Evolutionary conservation across 2,888 invertebrate genomes (phyloP), one percentile per base, ranked within the genome.

Genomic region (Lycia hirtaria): DNA sequence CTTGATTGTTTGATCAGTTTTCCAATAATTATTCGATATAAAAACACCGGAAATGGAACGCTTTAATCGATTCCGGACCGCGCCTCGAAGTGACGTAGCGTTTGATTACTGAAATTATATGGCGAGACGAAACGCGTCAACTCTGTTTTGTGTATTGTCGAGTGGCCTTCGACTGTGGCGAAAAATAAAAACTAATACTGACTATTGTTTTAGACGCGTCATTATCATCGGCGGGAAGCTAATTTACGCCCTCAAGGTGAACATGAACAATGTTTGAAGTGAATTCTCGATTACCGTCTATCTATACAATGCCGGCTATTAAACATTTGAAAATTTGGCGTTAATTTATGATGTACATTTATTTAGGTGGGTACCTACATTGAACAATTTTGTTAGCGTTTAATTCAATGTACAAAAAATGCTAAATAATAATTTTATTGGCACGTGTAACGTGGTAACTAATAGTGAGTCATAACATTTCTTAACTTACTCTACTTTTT

Each of bases 31-130:
- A 87, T 87, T 85, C 77, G 75, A 75, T 76, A 85, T 78, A 88
- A 90, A 90, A 90, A 90, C 84, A 83, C 80, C 87, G 88, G 89
- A 89, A 89, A 85, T 87, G 79, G 82, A 86, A 88, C 81, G 87
- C 81, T 87, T 80, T 87, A 90, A 91, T 91, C 88, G 87, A 89
- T 90, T 90, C 83, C 76, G 80, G 81, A 83, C 84, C 84, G 81
- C 83, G 80, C 84, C 85, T 87, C 81, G 78, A 71, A 73, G 80
- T 90, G 89, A 89, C 90, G 87, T 83, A 76, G 86, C 84, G 76
- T 85, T 88, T 83, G 85, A 89, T 87, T 89, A 88, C 85, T 80
- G 81, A 89, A 90, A 89, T 88, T 89, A 90, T 90, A 88, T 87
- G 88, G 90, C 87, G 85, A 81, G 81, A 81, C 89, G 82, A 88